phyloP scores from a whole-genome alignment of 2,888 invertebrate genomes.

The Mycalesis mineus region DNA sequence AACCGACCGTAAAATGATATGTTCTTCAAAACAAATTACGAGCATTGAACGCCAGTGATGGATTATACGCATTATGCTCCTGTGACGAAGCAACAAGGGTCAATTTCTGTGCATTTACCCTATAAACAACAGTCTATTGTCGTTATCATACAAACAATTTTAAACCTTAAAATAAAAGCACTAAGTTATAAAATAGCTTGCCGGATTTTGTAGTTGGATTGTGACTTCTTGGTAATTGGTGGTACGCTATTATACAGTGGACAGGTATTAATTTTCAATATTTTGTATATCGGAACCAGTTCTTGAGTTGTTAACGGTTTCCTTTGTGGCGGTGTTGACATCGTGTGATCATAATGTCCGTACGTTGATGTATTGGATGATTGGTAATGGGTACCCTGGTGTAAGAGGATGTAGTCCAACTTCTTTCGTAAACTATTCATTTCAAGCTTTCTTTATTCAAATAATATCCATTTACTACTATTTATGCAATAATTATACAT shows the following conservation, averaged over 20 bases:
- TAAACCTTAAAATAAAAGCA: not conserved
- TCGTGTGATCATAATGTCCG: slow-evolving; percentile 2
- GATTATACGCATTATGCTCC: slow-evolving; percentile 43
- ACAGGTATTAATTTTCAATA: slow-evolving; percentile 46
- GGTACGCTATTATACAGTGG: slow-evolving; percentile 31
- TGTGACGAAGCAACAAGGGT: slow-evolving; percentile 36
- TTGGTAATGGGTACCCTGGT: not conserved
- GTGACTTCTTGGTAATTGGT: slow-evolving; percentile 21
- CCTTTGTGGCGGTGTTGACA: slow-evolving; percentile 5
- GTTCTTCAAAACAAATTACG: slow-evolving; percentile 54
- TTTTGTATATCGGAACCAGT: slow-evolving; percentile 31
- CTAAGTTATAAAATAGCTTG: not conserved
- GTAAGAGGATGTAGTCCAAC: not conserved
- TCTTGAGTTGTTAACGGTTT: slow-evolving; percentile 14
- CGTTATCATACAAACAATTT: not conserved
- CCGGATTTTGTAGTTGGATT: slow-evolving; percentile 5
- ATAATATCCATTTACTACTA: too few relatives aligned
- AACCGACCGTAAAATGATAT: slow-evolving; percentile 49
- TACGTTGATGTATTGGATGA: not conserved
- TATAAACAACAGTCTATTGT: slow-evolving; percentile 14
- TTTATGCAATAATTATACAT: too few relatives aligned
- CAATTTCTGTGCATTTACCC: slow-evolving; percentile 33
- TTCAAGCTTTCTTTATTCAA: not conserved
- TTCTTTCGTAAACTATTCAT: not conserved
- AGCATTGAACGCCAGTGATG: slow-evolving; percentile 45